Evolutionary conservation across 1,140 invertebrate genomes (phyloP).

Genomic region (Drosophila pallidifrons): DNA sequence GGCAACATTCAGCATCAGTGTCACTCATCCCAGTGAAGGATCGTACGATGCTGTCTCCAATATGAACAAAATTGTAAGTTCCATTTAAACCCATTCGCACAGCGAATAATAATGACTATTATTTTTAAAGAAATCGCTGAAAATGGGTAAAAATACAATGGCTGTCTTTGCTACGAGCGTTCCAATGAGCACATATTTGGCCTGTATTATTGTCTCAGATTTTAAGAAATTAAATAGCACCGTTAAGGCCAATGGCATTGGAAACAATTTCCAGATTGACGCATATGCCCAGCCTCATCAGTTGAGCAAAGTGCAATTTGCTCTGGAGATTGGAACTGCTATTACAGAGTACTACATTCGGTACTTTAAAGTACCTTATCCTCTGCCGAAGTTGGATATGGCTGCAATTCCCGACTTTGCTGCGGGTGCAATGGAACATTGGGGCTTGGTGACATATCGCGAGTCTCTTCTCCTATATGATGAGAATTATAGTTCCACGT

Average conservation of each 20-base stretch:
- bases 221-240: slow-evolving; percentile 88
- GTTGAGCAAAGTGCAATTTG: slow-evolving; percentile 91
- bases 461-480: slow-evolving; percentile 94
- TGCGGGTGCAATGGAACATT: slow-evolving; percentile 98
- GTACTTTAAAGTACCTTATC: slow-evolving; percentile 94
- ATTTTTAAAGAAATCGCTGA: slow-evolving; percentile 38
- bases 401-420: slow-evolving; percentile 97
- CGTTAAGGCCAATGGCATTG: slow-evolving; percentile 86
- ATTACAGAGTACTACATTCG: slow-evolving; percentile 94
- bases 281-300: slow-evolving; percentile 91
- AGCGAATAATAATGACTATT: neutral
- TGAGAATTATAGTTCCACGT: slow-evolving; percentile 88
- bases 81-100: neutral
- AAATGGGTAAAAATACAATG: slow-evolving; percentile 65
- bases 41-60: slow-evolving; percentile 92
- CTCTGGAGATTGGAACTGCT: slow-evolving; percentile 91
- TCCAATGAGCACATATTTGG: slow-evolving; percentile 96
- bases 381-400: slow-evolving; percentile 95
- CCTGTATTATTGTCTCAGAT: slow-evolving; percentile 96
- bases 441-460: slow-evolving; percentile 93
- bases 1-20: slow-evolving; percentile 92
- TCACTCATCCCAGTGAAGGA: slow-evolving; percentile 88
- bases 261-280: slow-evolving; percentile 87
- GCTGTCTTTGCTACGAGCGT: slow-evolving; percentile 91
- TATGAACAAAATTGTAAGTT: slow-evolving; percentile 87